phyloP scores from a whole-genome alignment of 23 tunicate genomes.

The Ascidia mentula region DNA sequence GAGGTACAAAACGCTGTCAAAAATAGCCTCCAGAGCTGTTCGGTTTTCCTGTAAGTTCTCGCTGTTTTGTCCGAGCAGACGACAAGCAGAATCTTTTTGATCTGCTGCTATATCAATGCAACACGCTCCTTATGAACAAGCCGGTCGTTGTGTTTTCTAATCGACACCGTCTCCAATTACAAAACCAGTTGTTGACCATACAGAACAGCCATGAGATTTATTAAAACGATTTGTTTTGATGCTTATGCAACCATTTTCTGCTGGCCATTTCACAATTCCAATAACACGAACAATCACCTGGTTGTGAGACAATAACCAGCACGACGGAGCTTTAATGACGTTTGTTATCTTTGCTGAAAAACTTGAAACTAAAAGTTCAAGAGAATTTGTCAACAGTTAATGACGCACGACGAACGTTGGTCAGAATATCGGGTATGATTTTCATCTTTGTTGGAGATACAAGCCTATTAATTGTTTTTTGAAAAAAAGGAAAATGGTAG shows the following conservation, averaged over 20 bases:
- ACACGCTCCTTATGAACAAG: constrained; percentile 7
- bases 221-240: not conserved
- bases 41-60: not conserved
- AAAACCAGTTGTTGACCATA: constrained; percentile 5
- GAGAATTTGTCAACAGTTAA: not conserved
- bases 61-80: not conserved
- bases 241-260: constrained; percentile 6
- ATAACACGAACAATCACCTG: not conserved
- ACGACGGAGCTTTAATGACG: not conserved
- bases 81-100: not conserved
- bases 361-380: too few relatives aligned
- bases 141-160: constrained; percentile 3
- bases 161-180: constrained; percentile 13
- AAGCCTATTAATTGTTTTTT: too few relatives aligned
- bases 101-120: not conserved
- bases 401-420: constrained; percentile 6
- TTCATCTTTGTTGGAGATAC: too few relatives aligned
- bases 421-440: too few relatives aligned
- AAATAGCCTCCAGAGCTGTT: constrained; percentile 11
- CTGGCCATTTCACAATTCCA: constrained; percentile 3
- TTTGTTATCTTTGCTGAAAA: too few relatives aligned
- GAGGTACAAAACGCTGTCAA: constrained; percentile 12
- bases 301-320: not conserved
- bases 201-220: constrained; percentile 4
- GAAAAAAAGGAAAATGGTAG: too few relatives aligned